Percentiles rank a stretch among this genome's conserved stretches.
Conservation (phyloP, 2,113 vertebrate species). For the Psilopogon haemacephalus region DNA sequence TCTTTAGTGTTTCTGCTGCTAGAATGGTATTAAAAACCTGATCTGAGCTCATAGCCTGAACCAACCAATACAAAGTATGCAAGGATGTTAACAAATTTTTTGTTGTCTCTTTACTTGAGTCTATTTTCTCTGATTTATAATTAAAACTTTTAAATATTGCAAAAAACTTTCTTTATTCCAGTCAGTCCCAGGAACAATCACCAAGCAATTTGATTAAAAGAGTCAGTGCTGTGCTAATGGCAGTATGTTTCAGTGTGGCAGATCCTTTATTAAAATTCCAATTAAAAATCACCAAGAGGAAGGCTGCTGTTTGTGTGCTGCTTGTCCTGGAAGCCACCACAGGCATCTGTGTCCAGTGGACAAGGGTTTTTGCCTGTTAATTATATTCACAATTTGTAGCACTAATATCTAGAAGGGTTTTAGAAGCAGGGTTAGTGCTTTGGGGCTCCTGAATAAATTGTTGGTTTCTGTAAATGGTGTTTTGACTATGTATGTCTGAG, state of each 20-base stretch:
- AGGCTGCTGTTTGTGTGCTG: not conserved
- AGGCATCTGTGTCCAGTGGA: not conserved
- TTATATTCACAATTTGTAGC: not conserved
- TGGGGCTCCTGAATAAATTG: not conserved
- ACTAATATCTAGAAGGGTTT: not conserved
- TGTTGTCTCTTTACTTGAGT: not conserved
- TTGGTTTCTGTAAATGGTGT: not conserved
- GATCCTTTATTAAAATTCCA: constrained; percentile 35
- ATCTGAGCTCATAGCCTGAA: not conserved
- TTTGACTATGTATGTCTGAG: not conserved
- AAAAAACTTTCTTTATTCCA: not conserved
- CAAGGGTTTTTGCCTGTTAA: not conserved
- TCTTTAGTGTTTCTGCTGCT: not conserved
- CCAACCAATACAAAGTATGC: not conserved
- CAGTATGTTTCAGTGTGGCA: not conserved
- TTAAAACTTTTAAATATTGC: too few relatives aligned
- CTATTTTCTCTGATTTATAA: too few relatives aligned
- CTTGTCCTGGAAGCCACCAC: constrained; percentile 16
- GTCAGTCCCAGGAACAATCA: not conserved
- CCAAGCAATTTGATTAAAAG: constrained; percentile 12
- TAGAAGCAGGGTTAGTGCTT: not conserved
- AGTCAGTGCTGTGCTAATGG: not conserved
- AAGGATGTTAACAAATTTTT: not conserved
- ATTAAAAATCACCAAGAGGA: constrained; percentile 23
- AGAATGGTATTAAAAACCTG: not conserved